These are phyloP conservation scores for Platerodrilus igneus DNA, from an alignment of 2,888 invertebrate genomes.

Conservation along the genomic window DNA sequence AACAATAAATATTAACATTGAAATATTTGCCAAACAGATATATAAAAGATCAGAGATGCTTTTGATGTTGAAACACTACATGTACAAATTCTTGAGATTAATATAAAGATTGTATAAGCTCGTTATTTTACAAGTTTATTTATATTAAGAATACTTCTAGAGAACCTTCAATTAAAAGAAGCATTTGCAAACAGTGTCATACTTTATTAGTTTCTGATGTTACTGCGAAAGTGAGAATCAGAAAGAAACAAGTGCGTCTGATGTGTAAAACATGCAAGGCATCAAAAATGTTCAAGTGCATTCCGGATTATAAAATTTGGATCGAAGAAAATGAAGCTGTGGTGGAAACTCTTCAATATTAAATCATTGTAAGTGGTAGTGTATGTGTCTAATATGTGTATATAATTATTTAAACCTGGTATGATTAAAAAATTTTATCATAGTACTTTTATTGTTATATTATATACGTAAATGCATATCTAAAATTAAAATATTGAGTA, in stretches of 20 bases:
- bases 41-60: too few relatives aligned
- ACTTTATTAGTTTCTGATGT: slow-evolving; percentile 50
- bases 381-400: slow-evolving; percentile 4
- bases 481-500: too few relatives aligned
- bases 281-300: slow-evolving; percentile 43
- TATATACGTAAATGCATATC: too few relatives aligned
- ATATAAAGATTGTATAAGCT: too few relatives aligned
- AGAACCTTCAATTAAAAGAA: slow-evolving; percentile 51
- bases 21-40: too few relatives aligned
- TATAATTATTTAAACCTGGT: too few relatives aligned
- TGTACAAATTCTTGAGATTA: too few relatives aligned
- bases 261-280: slow-evolving; percentile 47
- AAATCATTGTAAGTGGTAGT: background rate
- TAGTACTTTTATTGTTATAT: too few relatives aligned
- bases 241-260: slow-evolving; percentile 48
- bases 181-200: slow-evolving; percentile 53
- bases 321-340: slow-evolving; percentile 46
- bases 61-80: too few relatives aligned
- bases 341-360: slow-evolving; percentile 46
- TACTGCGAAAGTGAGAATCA: slow-evolving; percentile 49
- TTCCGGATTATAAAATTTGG: slow-evolving; percentile 46
- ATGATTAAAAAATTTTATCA: too few relatives aligned
- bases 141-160: slow-evolving; percentile 37
- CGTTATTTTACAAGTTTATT: background rate
- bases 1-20: too few relatives aligned